Percentiles rank a stretch among this genome's conserved stretches.
Evolutionary conservation across 2,888 invertebrate species (phyloP).

Genomic region (Oligia latruncula): DNA sequence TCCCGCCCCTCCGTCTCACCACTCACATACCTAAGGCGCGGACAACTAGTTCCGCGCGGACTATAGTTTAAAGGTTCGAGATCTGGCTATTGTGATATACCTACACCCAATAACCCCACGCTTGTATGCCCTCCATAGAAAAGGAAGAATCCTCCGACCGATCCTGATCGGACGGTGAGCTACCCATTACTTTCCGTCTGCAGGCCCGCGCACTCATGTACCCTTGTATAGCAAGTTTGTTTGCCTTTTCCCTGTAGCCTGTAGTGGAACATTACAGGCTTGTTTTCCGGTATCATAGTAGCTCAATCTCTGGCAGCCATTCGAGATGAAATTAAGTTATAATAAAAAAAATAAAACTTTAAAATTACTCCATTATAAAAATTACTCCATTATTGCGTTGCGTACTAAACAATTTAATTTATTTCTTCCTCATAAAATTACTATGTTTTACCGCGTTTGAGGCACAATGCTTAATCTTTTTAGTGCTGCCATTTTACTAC

Average conservation of each 20-base stretch:
- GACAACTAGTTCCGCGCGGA: no score
- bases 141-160: no score
- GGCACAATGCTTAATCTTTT: conserved; percentile 16
- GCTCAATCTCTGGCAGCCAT: neutral
- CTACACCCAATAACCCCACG: no score
- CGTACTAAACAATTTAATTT: conserved; percentile 26
- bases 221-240: neutral
- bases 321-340: conserved; percentile 1
- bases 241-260: neutral
- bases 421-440: conserved; percentile 24
- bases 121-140: no score
- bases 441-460: conserved; percentile 5
- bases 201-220: neutral
- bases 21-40: no score
- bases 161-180: no score
- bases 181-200: no score
- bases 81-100: no score
- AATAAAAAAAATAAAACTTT: neutral
- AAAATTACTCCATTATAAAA: neutral
- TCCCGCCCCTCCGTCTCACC: no score
- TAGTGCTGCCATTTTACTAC: neutral
- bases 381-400: conserved; percentile 2
- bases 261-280: neutral
- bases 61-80: neutral
- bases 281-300: neutral